A percentile compares a stretch with the other conserved stretches of the same genome.
These are phyloP conservation scores for Pelobates fuscus DNA, from an alignment of 2,113 vertebrate genomes.

Conservation along the genomic window DNA sequence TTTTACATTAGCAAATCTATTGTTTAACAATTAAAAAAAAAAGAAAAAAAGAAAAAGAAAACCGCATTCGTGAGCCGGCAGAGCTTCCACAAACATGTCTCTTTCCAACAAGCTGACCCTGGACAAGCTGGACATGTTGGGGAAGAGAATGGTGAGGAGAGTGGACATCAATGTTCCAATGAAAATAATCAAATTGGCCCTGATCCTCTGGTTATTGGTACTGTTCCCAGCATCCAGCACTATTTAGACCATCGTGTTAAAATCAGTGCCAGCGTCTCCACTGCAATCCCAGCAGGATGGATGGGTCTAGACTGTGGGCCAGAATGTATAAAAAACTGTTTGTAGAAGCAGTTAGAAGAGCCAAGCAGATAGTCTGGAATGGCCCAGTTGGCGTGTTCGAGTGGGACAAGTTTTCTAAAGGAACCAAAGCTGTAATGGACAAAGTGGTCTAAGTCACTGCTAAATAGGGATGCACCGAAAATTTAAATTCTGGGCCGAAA, in stretches of 20 bases:
- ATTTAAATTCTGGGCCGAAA: too few species aligned
- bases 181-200: conserved; percentile 96
- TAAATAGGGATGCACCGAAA: conserved; percentile 75
- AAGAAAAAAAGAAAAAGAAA: too few species aligned
- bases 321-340: conserved; percentile 85
- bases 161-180: conserved; percentile 98
- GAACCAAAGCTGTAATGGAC: conserved; percentile 96
- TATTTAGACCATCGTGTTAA: conserved; percentile 59
- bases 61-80: too few species aligned
- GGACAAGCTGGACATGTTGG: conserved; percentile 90
- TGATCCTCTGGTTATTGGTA: conserved; percentile 96
- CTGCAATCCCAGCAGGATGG: conserved; percentile 90
- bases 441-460: conserved; percentile 93
- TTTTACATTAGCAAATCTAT: too few species aligned
- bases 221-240: conserved; percentile 88
- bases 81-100: conserved; percentile 72
- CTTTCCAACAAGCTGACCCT: conserved; percentile 92
- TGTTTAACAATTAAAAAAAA: too few species aligned
- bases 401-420: conserved; percentile 90
- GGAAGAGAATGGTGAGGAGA: conserved; percentile 90
- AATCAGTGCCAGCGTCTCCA: conserved; percentile 81
- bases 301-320: conserved; percentile 97
- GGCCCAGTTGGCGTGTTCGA: conserved; percentile 96
- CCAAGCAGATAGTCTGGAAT: conserved; percentile 97
- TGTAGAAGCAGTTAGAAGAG: conserved; percentile 80